Base-by-base conservation (phyloP, 1,140 invertebrate species). In the Varroa destructor region DNA sequence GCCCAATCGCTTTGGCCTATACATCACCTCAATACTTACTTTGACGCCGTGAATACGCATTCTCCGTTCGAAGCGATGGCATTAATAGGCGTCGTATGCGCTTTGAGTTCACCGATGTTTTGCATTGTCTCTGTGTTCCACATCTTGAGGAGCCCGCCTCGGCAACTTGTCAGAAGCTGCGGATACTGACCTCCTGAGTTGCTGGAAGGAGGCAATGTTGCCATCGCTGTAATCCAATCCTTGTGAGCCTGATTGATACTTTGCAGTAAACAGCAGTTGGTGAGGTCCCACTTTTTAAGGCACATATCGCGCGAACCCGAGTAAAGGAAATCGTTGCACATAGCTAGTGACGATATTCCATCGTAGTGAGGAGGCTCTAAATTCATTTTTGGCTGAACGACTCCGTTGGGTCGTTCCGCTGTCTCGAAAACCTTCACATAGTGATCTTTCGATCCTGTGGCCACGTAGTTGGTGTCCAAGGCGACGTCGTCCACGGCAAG, bases 311-410 rank as follows among this genome's bases (percentile, higher is more conserved):
- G 80, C 0, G 89, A 91, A 70, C 89, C 90, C 78, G 87, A 90
- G 81, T 91, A 93, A 12, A 93, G 80, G 2, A 82, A 84, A 70
- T 84, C 80, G 36, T 84, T 85, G 58, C 79, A 75, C 55, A 89
- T 81, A n/a, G 86, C 84, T 46, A 93, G 82, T 64, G 87, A 87
- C 78, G 92, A 87, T 56, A 93, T 89, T 8, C 91, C 91, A 78
- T 94, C 91, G 79, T 93, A 94, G 81, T 94, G 91, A 14, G 91
- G 91, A 6, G 90, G 91, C 72, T 88, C 85, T 8, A 94, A 80
- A 76, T 87, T 88, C 14, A 87, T 82, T 51, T 86, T 84, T 10
- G 89, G 86, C 43, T 82, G 80, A 71, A 83, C 75, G 36, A 84
- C 76, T 43, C 85, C 84, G 56, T 84, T 83, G 55, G 81, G 80